These are phyloP conservation scores for Drosophila bocki DNA, from an alignment of 1,140 invertebrate species.

Conservation along the genomic window DNA sequence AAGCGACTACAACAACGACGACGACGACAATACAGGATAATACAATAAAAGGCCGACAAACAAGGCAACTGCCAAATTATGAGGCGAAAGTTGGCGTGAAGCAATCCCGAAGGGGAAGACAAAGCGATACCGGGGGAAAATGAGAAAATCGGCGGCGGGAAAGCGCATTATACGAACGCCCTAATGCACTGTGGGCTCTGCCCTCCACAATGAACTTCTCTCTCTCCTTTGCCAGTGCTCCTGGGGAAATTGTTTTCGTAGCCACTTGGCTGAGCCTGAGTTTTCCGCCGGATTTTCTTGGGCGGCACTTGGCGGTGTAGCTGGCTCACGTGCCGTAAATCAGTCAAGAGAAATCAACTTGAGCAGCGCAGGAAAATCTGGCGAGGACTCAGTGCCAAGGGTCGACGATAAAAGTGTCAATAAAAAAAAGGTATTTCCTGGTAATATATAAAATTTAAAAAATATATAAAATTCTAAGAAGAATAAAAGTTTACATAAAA, in stretches of 20 bases:
- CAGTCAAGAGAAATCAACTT: slow-evolving; percentile 44
- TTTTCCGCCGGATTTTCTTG: slow-evolving; percentile 2
- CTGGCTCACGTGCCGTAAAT: slow-evolving; percentile 33
- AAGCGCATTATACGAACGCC: slow-evolving; percentile 47
- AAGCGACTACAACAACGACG: slow-evolving; percentile 28
- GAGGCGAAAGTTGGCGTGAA: slow-evolving; percentile 55
- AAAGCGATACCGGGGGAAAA: slow-evolving; percentile 25
- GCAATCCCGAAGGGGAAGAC: slow-evolving; percentile 30
- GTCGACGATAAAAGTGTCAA: slow-evolving; percentile 40
- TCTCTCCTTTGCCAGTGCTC: not conserved
- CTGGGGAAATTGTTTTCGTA: slow-evolving; percentile 20
- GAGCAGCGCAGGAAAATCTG: slow-evolving; percentile 18
- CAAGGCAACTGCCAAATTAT: slow-evolving; percentile 66
- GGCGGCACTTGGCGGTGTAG: not conserved
- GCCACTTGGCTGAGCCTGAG: slow-evolving; percentile 27
- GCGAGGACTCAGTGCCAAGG: not conserved
- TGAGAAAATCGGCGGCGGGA: slow-evolving; percentile 12
- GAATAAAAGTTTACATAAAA: no score
- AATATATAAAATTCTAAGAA: no score
- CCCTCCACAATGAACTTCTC: slow-evolving; percentile 48
- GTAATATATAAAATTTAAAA: not conserved
- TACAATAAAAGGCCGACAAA: slow-evolving; percentile 66
- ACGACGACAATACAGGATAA: slow-evolving; percentile 66
- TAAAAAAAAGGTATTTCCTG: not conserved
- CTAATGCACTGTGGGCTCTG: slow-evolving; percentile 58